Evolutionary conservation across 2,888 invertebrate genomes (phyloP), one percentile per base, ranked within the genome.

Genomic region (Strigamia transsilvanica): DNA sequence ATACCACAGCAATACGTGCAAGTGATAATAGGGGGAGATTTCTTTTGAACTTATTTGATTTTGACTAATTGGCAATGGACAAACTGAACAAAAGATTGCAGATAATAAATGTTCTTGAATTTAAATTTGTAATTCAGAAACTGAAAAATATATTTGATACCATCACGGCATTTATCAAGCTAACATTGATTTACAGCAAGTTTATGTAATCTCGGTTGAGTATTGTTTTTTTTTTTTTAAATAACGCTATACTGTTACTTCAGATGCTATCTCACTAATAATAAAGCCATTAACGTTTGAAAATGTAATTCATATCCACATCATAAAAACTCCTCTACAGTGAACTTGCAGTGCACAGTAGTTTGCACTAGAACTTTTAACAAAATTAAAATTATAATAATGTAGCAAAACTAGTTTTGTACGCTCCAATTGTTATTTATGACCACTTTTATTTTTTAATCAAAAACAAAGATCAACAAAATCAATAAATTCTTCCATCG

Each of bases 51-150:
- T 0, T 18, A 23, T 61, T 18, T 61, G 61, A 21, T 61, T 15
- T 61, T 61, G 61, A 61, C 61, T 61, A 61, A 61, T 61, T 61
- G 18, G n/a, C 61, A 2, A 18, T 23, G 61, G 61, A 61, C 61
- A 61, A 61, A 61, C 61, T 23, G n/a, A 21, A 61, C 61, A 61
- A 21, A 18, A 23, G 61, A 18, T 23, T 61, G 61, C 21, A 56
- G 18, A 56, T 61, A 61, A 61, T 61, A 61, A 61, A 61, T 61
- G 61, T 61, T 18, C 61, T 21, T 61, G 23, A 18, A 21, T 61
- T 61, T 23, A 61, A n/a, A 18, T 61, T 61, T 21, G 61, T 61
- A 61, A 61, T 61, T 61, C 18, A 61, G 2, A 61, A 61, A 61
- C 18, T 61, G 21, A 61, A 61, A 61, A 61, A 23, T 61, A 23